Base-by-base conservation (phyloP, 2,113 vertebrate genomes). In the Hippopotamus amphibius region DNA sequence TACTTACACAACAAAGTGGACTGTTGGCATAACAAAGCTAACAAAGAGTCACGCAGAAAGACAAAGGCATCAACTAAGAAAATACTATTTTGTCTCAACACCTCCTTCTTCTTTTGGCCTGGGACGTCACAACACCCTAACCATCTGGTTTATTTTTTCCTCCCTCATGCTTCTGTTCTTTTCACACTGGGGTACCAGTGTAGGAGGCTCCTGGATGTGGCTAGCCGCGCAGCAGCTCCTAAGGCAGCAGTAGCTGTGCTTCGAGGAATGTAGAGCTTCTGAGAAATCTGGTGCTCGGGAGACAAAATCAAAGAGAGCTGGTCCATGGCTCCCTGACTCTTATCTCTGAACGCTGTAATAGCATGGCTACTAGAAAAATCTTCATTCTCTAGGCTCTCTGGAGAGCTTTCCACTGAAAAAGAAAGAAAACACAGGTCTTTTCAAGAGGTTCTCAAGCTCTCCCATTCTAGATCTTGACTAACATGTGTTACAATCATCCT, bases 251-350 rank as follows among this genome's bases (percentile, higher is more conserved):
- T 95, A 3, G 98, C 96, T 3, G 96, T 97, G 9, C 97, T 95
- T 63, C 97, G 97, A 97, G 98, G 97, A 63, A 99, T 89, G 48
- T 95, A 98, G 33, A 98, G 93, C 16, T 97, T 98, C 92, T 96
- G 96, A 59, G 98, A 95, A 4, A 80, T 41, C 93, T 97, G 97
- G 88, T 96, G 95, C 61, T 98, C 94, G 5, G 96, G 79, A 95
- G 97, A 97, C 86, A 98, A 96, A 50, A 98, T 84, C 55, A 98
- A 68, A 53, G 98, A 96, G 12, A 97, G 97, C 93, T 96, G 97
- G 74, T 95, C 96, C 57, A 95, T 28, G 88, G 81, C 72, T 69
- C 86, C 72, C 13, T 84, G 96, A 19, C 28, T 66, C 11, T 28
- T 53, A 26, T 92, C 79, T 83, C 50, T 21, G 30, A 95, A 84